These are phyloP conservation scores for Corythoichthys haematopterus DNA, from an alignment of 2,113 vertebrate species.

Conservation along the genomic window DNA sequence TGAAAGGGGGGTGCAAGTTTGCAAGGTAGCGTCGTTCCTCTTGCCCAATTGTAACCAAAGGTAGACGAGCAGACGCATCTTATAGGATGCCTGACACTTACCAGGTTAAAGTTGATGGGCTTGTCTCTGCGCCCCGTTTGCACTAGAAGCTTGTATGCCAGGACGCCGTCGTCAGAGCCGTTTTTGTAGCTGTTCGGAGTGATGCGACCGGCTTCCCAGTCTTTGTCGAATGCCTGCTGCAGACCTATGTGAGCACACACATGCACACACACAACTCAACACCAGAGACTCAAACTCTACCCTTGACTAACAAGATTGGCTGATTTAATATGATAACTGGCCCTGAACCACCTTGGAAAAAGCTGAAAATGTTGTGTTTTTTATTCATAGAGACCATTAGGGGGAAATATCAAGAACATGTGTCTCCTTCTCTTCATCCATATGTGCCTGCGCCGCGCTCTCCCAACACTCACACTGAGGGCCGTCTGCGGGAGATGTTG, in stretches of 20 bases:
- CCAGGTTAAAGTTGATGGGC: slow-evolving; percentile 83
- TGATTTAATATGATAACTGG: slow-evolving; percentile 56
- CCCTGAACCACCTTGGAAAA: slow-evolving; percentile 53
- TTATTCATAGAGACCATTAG: slow-evolving; percentile 54
- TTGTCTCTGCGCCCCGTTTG: slow-evolving; percentile 91
- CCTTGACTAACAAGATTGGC: slow-evolving; percentile 46
- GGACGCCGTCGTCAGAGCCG: slow-evolving; percentile 87
- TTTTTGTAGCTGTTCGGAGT: slow-evolving; percentile 86
- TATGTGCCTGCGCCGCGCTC: slow-evolving; percentile 49
- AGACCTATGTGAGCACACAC: slow-evolving; percentile 74
- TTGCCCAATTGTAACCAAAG: slow-evolving; percentile 13
- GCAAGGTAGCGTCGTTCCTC: slow-evolving; percentile 43
- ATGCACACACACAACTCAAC: slow-evolving; percentile 20
- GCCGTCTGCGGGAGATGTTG: slow-evolving; percentile 70
- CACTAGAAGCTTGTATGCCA: slow-evolving; percentile 94
- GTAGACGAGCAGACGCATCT: not conserved
- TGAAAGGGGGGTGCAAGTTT: slow-evolving; percentile 19
- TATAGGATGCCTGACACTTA: slow-evolving; percentile 8
- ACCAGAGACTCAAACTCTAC: slow-evolving; percentile 37
- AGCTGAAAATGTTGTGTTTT: slow-evolving; percentile 48
- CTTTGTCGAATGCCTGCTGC: slow-evolving; percentile 91
- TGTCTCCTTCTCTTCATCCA: slow-evolving; percentile 53
- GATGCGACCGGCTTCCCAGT: slow-evolving; percentile 90
- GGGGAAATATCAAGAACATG: slow-evolving; percentile 59
- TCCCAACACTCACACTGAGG: slow-evolving; percentile 62